These are phyloP conservation scores for Lutjanus argentimaculatus DNA, from an alignment of 2,797 vertebrate species.

Conservation along the genomic window DNA sequence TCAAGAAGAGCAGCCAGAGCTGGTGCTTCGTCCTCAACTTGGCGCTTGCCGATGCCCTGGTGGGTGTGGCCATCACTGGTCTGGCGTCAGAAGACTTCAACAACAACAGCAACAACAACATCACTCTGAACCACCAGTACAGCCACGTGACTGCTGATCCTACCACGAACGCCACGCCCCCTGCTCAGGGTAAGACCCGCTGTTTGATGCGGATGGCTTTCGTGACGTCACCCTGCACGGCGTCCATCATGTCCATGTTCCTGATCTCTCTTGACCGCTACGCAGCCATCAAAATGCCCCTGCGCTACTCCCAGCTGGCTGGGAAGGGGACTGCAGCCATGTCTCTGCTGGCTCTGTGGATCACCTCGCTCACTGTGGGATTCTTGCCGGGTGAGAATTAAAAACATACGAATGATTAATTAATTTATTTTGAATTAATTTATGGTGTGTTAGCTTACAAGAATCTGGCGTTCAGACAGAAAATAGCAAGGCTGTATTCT, in stretches of 20 bases:
- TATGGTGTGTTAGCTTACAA: neutral
- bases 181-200: constrained; percentile 66
- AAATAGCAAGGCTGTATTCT: neutral
- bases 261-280: constrained; percentile 93
- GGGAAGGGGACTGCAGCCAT: constrained; percentile 73
- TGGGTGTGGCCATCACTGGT: constrained; percentile 89
- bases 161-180: constrained; percentile 2
- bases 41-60: constrained; percentile 89
- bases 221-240: constrained; percentile 87
- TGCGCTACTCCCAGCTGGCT: constrained; percentile 88
- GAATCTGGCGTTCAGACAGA: neutral
- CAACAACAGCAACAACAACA: neutral
- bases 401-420: neutral
- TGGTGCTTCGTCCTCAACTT: constrained; percentile 93
- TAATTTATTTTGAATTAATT: neutral
- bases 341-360: constrained; percentile 87
- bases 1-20: constrained; percentile 84
- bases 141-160: neutral
- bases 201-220: constrained; percentile 92
- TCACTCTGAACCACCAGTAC: constrained; percentile 5
- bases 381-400: constrained; percentile 86
- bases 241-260: constrained; percentile 93
- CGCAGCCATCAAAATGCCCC: constrained; percentile 91
- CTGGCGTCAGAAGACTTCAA: constrained; percentile 87
- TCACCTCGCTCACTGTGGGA: constrained; percentile 84